phyloP scores from a whole-genome alignment of 2,888 invertebrate genomes.

The Rhimphoctona megacephalus region DNA sequence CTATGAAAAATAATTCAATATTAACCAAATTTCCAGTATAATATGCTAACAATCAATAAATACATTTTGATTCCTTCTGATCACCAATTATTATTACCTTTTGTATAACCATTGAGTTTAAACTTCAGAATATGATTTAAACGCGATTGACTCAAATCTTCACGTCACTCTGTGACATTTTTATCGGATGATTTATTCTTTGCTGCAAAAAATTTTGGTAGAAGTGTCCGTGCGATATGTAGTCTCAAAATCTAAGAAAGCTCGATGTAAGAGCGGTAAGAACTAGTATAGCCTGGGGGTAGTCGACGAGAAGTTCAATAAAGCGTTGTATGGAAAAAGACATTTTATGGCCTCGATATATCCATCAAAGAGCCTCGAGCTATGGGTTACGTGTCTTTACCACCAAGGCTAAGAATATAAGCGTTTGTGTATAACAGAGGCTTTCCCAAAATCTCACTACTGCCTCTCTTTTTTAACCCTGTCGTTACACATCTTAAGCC shows the following conservation, averaged over 20 bases:
- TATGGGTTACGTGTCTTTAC: conserved; percentile 67
- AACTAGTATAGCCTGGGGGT: conserved; percentile 53
- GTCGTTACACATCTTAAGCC: background rate
- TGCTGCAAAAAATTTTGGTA: background rate
- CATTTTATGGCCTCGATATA: conserved; percentile 62
- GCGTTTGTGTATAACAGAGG: conserved; percentile 28
- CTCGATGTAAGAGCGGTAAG: conserved; percentile 24
- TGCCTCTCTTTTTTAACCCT: background rate
- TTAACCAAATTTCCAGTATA: background rate
- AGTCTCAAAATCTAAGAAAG: conserved; percentile 55
- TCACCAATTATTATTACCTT: background rate
- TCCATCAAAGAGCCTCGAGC: conserved; percentile 63
- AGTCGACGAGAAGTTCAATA: conserved; percentile 54
- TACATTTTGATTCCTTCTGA: background rate
- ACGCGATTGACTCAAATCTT: too few species aligned
- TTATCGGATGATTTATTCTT: background rate
- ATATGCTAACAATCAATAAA: background rate
- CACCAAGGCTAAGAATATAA: conserved; percentile 42
- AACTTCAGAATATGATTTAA: background rate
- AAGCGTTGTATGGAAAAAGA: conserved; percentile 54
- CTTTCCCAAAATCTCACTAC: conserved; percentile 51
- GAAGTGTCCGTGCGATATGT: conserved; percentile 11
- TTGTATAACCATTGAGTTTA: background rate
- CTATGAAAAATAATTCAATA: background rate
- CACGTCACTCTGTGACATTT: too few species aligned